Evolutionary conservation across 2,797 vertebrate species (phyloP), one percentile per base, ranked within the genome.

Genomic region (Echiichthys vipera): DNA sequence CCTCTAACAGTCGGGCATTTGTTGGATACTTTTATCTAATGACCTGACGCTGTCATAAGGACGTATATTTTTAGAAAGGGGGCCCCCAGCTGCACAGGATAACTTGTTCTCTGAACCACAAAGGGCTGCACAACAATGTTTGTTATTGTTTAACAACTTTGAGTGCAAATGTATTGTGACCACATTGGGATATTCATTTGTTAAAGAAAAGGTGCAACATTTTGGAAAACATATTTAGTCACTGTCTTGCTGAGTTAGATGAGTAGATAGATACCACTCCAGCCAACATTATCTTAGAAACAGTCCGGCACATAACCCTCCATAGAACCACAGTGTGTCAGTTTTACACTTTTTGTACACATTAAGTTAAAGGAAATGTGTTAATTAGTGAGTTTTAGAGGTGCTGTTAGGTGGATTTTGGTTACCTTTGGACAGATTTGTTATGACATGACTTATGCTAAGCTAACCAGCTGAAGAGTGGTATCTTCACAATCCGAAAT

Each of bases 61-160:
- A 79, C 27, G n/a, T 5, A 63, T 67, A 58, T 63, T 84, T 87
- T 75, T 83, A 86, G 81, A 73, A 62, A 69, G 43, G 32, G 39
- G 24, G 49, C 51, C 70, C 53, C 53, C 37, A 1, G 42, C 70
- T 71, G 12, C 40, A 81, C 36, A 40, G 55, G 62, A 70, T 39
- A 18, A 40, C 15, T 9, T 55, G 29, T 10, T 37, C 34, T 67
- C 69, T 56, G 49, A 43, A 32, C 45, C n/a, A 57, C 30, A 34
- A 13, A 47, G 22, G 37, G 18, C 43, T 25, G 1, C 20, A 58
- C 66, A 34, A 71, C 50, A 57, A 50, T 61, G 34, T 25, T 1
- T 29, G 22, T 20, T 7, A 56, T 11, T n/a, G 1, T 40, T 24
- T 1, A 49, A 30, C 9, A 50, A 37, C 29, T 27, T 27, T 42